Evolutionary conservation across 2,113 vertebrate species (phyloP), one percentile per base, ranked within the genome.

Genomic region (Tachysurus vachellii): DNA sequence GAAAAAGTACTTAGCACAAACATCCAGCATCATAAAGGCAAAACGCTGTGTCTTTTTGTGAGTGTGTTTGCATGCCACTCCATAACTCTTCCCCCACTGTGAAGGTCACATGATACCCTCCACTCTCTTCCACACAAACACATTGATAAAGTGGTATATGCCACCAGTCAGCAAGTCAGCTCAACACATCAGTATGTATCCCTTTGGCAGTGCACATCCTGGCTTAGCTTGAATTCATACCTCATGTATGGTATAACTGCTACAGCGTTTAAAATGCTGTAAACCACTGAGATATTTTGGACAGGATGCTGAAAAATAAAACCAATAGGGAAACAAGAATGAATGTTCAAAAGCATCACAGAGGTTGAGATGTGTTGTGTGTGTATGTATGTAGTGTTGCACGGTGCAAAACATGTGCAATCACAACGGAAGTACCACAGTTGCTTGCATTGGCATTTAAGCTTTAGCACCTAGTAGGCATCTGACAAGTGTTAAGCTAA

Each of bases 11-110:
- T 11, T 42, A 82, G 61, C 54, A 83, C n/a, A 79, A 44, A 31
- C 64, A 70, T 88, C 53, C 42, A 62, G 57, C 54, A 54, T 82
- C 80, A 80, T 83, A 47, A 80, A 75, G 9, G 79, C 4, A 62
- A 50, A 59, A n/a, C 7, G 0, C 13, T 47, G 12, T 42, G 2
- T 13, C 10, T 66, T 68, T 61, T 44, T 31, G 36, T 56, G 16
- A 4, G 61, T 23, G 53, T 50, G 16, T 64, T 21, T 12, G 4
- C 19, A 11, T 80, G 16, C 44, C 42, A 17, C 31, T 62, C 12
- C 23, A 50, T 36, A 59, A 21, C 28, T 42, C 73, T 84, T 56
- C 14, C 44, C 61, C 42, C 23, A 57, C 77, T 5, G 10, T 56
- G 47, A 86, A 42, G 64, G 53, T 44, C 64, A 57, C 17, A 79